Evolutionary conservation across 2,113 vertebrate species (phyloP).

Genomic region (Crotophaga sulcirostris): DNA sequence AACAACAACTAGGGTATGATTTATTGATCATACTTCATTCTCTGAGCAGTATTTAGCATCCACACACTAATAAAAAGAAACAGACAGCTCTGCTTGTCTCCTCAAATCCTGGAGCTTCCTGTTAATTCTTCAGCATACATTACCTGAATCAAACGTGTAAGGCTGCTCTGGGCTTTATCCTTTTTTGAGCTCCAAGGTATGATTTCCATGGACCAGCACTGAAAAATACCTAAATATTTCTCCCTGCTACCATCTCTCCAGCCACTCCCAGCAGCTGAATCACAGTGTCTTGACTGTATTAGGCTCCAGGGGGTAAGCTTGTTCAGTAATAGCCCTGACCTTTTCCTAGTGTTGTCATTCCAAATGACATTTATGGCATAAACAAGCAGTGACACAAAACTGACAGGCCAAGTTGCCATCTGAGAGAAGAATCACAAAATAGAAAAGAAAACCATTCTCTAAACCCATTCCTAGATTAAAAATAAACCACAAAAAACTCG

Average conservation of each 20-base stretch:
- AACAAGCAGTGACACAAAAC: constrained; percentile 70
- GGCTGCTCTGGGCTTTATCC: constrained; percentile 31
- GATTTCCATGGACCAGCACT: constrained; percentile 48
- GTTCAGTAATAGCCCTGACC: constrained; percentile 74
- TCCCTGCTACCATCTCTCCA: constrained; percentile 40
- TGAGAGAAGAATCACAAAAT: constrained; percentile 22
- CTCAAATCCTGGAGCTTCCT: constrained; percentile 13
- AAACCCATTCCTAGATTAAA: neutral
- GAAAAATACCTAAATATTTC: constrained; percentile 57
- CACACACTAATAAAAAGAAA: constrained; percentile 41
- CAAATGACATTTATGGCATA: constrained; percentile 72
- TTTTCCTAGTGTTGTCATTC: constrained; percentile 71
- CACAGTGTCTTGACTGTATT: constrained; percentile 70
- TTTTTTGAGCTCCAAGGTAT: constrained; percentile 55
- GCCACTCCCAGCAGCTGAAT: constrained; percentile 59
- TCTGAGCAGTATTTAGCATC: constrained; percentile 54
- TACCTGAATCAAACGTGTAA: constrained; percentile 49
- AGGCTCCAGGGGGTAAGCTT: constrained; percentile 65
- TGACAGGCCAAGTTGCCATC: constrained; percentile 65
- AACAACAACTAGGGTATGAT: constrained; percentile 40
- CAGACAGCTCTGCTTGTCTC: constrained; percentile 44
- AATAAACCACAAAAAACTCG: neutral
- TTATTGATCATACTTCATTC: constrained; percentile 49
- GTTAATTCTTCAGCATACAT: constrained; percentile 51
- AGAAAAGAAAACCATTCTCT: neutral